Conservation (phyloP, 2,797 vertebrate genomes). For the Lacerta agilis region DNA sequence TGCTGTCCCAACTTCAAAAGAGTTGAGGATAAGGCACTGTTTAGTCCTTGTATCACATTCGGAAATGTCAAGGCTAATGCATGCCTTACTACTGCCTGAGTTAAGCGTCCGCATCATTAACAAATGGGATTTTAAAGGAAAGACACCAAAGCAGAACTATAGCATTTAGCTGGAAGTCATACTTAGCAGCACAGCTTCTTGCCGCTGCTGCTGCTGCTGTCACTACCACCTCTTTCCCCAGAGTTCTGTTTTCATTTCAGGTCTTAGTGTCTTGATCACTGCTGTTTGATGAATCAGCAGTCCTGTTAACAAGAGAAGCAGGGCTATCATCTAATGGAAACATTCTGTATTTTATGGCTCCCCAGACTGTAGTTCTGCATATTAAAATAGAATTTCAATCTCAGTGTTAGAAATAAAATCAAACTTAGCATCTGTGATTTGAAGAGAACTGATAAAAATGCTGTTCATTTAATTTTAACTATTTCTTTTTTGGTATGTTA, state of each 20-base stretch:
- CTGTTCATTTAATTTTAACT: constrained; percentile 77
- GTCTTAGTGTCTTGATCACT: constrained; percentile 60
- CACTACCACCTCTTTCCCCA: not conserved
- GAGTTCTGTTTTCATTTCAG: constrained; percentile 61
- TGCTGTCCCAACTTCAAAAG: not conserved
- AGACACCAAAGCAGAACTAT: constrained; percentile 48
- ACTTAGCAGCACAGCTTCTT: constrained; percentile 60
- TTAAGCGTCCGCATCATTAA: not conserved
- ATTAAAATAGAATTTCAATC: constrained; percentile 82
- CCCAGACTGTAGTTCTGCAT: constrained; percentile 79
- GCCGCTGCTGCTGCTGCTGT: not conserved
- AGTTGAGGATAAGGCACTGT: not conserved
- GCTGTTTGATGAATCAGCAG: constrained; percentile 78
- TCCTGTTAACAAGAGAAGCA: constrained; percentile 76
- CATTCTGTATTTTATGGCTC: constrained; percentile 80
- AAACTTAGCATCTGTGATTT: constrained; percentile 80
- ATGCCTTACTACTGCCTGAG: not conserved
- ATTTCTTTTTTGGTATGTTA: constrained; percentile 64
- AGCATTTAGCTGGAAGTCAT: constrained; percentile 55
- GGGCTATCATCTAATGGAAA: constrained; percentile 80
- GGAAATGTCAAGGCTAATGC: not conserved
- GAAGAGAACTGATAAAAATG: constrained; percentile 74
- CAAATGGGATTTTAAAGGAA: not conserved
- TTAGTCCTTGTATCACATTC: not conserved
- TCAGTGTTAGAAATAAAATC: constrained; percentile 80